A percentile compares a stretch with the other conserved stretches of the same genome.
Evolutionary conservation across 2,888 invertebrate species (phyloP).

Genomic region (Heliconius ethilla): DNA sequence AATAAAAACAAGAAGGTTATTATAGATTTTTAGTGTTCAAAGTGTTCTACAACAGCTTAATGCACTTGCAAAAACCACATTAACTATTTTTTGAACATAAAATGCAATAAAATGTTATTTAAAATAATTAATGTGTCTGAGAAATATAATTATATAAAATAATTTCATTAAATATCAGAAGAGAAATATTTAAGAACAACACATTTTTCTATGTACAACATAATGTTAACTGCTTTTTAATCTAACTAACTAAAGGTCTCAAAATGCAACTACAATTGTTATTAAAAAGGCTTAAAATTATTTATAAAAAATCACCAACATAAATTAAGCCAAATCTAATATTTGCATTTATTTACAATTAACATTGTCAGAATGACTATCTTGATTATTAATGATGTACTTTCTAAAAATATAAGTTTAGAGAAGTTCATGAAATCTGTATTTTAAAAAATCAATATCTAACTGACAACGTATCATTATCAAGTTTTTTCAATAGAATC

Average conservation of each 20-base stretch:
- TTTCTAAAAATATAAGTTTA: conserved; percentile 9
- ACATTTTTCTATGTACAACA: not conserved
- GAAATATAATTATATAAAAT: not conserved
- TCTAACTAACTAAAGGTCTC: not conserved
- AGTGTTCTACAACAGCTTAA: too few relatives aligned
- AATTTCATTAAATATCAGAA: not conserved
- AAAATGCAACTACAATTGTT: not conserved
- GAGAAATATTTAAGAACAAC: not conserved
- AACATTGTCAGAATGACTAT: not conserved
- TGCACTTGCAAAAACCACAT: too few relatives aligned
- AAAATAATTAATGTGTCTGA: not conserved
- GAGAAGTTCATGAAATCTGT: not conserved
- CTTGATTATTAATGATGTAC: not conserved
- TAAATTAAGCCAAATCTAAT: not conserved
- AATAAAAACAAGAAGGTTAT: not conserved
- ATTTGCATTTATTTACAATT: not conserved
- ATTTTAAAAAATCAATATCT: conserved; percentile 18
- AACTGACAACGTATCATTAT: conserved; percentile 4
- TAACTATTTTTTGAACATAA: not conserved
- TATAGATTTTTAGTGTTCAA: not conserved
- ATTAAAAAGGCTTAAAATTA: not conserved
- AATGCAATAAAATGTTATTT: not conserved
- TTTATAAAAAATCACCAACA: not conserved
- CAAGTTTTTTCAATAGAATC: not conserved
- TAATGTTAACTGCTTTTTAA: not conserved